Conservation (phyloP, 1,140 invertebrate species). For the Halotydeus destructor region DNA sequence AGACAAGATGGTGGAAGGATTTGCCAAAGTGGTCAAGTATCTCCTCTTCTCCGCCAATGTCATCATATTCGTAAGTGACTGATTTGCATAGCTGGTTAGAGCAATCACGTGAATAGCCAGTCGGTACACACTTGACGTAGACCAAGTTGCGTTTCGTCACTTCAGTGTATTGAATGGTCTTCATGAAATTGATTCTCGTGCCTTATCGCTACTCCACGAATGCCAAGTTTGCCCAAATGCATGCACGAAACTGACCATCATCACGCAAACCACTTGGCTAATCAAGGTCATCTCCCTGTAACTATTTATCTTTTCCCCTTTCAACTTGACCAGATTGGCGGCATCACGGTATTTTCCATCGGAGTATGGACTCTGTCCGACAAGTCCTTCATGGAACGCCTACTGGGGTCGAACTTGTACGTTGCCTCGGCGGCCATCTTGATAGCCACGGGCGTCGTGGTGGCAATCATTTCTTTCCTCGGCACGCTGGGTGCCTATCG, state of each 20-base stretch:
- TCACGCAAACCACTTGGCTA: no score
- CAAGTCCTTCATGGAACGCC: conserved; percentile 52
- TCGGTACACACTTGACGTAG: no score
- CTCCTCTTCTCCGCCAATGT: conserved; percentile 25
- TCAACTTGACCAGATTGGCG: conserved; percentile 41
- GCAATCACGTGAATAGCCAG: neutral
- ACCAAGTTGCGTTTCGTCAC: no score
- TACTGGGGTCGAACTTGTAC: conserved; percentile 29
- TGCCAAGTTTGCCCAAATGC: no score
- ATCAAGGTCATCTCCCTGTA: no score
- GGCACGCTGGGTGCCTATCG: conserved; percentile 64
- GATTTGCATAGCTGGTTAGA: neutral
- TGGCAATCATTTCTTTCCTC: conserved; percentile 53
- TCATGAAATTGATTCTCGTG: no score
- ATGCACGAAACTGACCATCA: no score
- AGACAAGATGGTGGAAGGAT: conserved; percentile 22
- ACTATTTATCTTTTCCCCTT: neutral
- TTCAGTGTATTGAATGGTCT: no score
- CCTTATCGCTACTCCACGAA: no score
- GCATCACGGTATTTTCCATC: conserved; percentile 44
- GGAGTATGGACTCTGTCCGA: conserved; percentile 60
- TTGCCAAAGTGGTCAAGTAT: conserved; percentile 26
- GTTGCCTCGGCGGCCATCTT: conserved; percentile 45
- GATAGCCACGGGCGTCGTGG: conserved; percentile 48
- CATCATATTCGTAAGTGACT: conserved; percentile 25